Conservation (phyloP, 2,113 vertebrate species). For the Fulica atra region DNA sequence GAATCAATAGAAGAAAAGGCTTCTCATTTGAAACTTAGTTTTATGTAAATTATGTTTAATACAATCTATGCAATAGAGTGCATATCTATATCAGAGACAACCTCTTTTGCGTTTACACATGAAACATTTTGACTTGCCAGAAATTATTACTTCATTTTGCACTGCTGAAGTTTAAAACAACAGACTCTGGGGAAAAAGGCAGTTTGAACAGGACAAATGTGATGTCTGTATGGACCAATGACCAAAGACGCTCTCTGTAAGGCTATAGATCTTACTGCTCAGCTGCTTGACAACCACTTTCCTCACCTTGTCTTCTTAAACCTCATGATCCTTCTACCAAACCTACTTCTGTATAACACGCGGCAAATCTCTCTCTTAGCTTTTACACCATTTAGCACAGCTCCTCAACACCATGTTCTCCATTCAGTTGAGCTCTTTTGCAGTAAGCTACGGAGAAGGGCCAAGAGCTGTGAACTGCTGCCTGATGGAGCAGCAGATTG, state of each 20-base stretch:
- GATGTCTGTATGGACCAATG: background rate
- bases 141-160: background rate
- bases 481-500: background rate
- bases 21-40: background rate
- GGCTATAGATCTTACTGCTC: background rate
- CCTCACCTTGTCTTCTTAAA: background rate
- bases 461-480: background rate
- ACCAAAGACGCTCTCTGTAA: background rate
- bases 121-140: background rate
- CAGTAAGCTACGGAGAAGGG: background rate
- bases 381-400: accelerated
- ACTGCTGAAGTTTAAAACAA: background rate
- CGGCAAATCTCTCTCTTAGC: background rate
- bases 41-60: background rate
- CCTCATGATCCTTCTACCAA: background rate
- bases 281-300: background rate
- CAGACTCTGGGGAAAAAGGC: background rate
- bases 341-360: background rate
- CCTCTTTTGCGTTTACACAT: background rate
- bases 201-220: background rate
- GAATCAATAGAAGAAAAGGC: background rate
- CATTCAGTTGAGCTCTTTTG: background rate
- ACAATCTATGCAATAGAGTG: background rate
- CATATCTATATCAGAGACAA: background rate
- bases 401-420: background rate